Conservation (phyloP, 2,888 invertebrate genomes). For the Mythimna impura region DNA sequence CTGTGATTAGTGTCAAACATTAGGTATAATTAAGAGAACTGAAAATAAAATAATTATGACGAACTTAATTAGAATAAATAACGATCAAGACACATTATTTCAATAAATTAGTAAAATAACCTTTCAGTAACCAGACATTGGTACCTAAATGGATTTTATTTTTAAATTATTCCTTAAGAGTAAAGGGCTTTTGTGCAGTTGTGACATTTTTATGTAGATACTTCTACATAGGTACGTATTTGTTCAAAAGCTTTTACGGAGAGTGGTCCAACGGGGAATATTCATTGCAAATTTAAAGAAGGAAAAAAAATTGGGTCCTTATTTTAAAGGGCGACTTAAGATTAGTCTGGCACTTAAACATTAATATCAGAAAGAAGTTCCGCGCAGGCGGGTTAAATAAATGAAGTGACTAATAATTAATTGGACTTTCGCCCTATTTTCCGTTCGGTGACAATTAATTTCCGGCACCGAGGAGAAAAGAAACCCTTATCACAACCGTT, state of each 20-base stretch:
- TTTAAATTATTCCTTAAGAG: neutral
- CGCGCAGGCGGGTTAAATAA: constrained; percentile 87
- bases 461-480: constrained; percentile 87
- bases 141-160: neutral
- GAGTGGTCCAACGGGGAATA: constrained; percentile 51
- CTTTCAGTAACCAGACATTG: neutral
- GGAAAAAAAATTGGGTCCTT: constrained; percentile 68
- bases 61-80: neutral
- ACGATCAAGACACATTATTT: neutral
- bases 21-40: too few species aligned
- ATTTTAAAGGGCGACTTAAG: constrained; percentile 75
- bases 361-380: constrained; percentile 87
- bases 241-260: constrained; percentile 59
- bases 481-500: constrained; percentile 88
- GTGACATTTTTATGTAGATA: constrained; percentile 28
- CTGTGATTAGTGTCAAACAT: too few species aligned
- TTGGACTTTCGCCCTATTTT: constrained; percentile 90
- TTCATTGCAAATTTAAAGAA: constrained; percentile 67
- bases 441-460: constrained; percentile 90
- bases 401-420: constrained; percentile 90
- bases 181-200: constrained; percentile 25
- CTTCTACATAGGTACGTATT: constrained; percentile 39
- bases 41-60: neutral
- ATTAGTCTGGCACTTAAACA: constrained; percentile 83
- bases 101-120: neutral